Base-by-base conservation (phyloP, 92 coral and sea anemone species). In the Porites divaricata region DNA sequence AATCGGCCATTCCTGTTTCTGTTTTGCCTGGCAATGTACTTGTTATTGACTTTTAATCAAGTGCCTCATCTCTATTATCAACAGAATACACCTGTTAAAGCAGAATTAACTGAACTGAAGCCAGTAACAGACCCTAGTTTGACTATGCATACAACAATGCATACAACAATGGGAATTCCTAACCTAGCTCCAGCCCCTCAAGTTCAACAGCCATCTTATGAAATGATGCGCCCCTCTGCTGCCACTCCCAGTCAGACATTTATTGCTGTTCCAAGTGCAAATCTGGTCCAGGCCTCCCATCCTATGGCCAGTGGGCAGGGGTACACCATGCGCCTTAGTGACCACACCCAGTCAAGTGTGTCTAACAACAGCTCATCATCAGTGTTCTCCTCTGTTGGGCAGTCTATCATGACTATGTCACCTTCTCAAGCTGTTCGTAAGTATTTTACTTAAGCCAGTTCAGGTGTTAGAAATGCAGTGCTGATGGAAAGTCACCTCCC, bases 71-170 rank as follows among this genome's bases (percentile, higher is more conserved):
- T 51, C 61, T 75, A 6, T 51, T 25, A 35, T 22, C 45, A 54
- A 76, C 25, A 77, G 75, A 74, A 65, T 76, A 35, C 82, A 22
- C 93, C 91, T 67, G 98, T 97, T 63, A 97, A 97, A 85, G 88
- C 95, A 23, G 99, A 97, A 66, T 59, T 97, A 79, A 97, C 98
- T 28, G 99, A 97, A 81, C 86, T 97, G 63, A 95, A 95, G 70
- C 95, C 99, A 49, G 94, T 97, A 6, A 83, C 93, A 17, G 99
- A 97, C 63, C 88, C 98, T 53, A 16, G 89, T 56, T 80, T 96
- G 77, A 71, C 86, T 41, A 90, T 95, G 87, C 98, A 92, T 68
- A 80, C 93, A 45, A 26, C 91, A 24, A 90, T 95, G 87, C 98
- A 92, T 68, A 80, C 93, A 45, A 49, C 91, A 24, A 87, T 94